Evolutionary conservation across 1,140 invertebrate genomes (phyloP).

Genomic region (Hyposmocoma kahamanoa): DNA sequence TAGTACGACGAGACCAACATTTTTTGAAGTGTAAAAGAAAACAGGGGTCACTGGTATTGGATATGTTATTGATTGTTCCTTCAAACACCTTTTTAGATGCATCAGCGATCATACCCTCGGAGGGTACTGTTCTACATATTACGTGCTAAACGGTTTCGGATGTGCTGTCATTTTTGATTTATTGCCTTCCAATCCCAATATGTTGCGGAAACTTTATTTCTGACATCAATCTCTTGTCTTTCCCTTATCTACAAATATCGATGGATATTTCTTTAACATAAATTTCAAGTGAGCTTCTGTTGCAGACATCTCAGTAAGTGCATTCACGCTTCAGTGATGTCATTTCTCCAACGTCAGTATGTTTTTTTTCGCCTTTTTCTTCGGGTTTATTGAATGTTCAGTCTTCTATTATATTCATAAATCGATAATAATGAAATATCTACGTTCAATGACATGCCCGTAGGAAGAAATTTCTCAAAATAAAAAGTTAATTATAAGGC

Average conservation of each 20-base stretch:
- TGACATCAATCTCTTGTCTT: background rate
- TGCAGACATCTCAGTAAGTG: too few relatives aligned
- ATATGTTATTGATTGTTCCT: slow-evolving; percentile 56
- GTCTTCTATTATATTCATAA: too few relatives aligned
- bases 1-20: slow-evolving; percentile 14
- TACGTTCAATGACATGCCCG: too few relatives aligned
- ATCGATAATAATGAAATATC: too few relatives aligned
- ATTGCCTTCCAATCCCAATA: slow-evolving; percentile 9
- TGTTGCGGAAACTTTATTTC: slow-evolving; percentile 3
- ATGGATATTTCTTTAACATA: background rate
- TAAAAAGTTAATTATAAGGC: too few relatives aligned
- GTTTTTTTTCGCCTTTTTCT: too few relatives aligned
- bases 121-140: slow-evolving; percentile 49
- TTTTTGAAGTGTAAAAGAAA: slow-evolving; percentile 17
- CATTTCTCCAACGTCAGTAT: too few relatives aligned
- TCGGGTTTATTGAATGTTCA: too few relatives aligned
- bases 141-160: slow-evolving; percentile 46
- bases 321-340: too few relatives aligned
- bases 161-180: slow-evolving; percentile 30
- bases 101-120: slow-evolving; percentile 45
- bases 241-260: background rate
- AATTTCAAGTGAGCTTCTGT: too few relatives aligned
- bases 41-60: slow-evolving; percentile 42
- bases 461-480: too few relatives aligned
- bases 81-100: slow-evolving; percentile 55